phyloP scores from a whole-genome alignment of 2,113 vertebrate species.

The Symphodus melops region DNA sequence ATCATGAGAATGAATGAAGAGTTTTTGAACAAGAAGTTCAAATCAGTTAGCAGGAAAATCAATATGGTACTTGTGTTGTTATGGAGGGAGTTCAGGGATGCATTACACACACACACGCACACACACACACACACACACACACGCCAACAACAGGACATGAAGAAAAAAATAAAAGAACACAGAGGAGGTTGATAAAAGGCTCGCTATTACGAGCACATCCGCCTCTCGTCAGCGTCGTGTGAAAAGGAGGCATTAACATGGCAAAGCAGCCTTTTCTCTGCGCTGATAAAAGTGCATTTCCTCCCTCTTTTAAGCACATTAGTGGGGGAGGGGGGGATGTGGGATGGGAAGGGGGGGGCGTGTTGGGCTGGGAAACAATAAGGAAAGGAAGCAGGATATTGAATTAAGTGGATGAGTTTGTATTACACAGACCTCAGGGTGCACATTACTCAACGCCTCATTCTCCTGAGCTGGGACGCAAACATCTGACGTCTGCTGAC shows the following conservation, averaged over 20 bases:
- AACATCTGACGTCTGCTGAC: constrained; percentile 29
- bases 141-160: constrained; percentile 16
- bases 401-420: constrained; percentile 70
- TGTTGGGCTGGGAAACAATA: constrained; percentile 54
- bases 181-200: constrained; percentile 56
- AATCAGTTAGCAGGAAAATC: too few relatives aligned
- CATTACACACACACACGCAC: constrained; percentile 4
- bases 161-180: constrained; percentile 37
- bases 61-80: too few relatives aligned
- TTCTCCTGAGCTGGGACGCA: constrained; percentile 39
- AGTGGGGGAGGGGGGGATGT: constrained; percentile 49
- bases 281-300: constrained; percentile 62
- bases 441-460: constrained; percentile 53
- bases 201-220: constrained; percentile 60
- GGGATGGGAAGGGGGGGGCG: constrained; percentile 1
- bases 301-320: constrained; percentile 64
- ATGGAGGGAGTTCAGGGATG: too few relatives aligned
- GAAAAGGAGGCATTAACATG: constrained; percentile 65
- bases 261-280: constrained; percentile 55
- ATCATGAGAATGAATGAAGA: constrained; percentile 31
- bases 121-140: constrained; percentile 7
- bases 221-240: constrained; percentile 44
- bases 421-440: constrained; percentile 57
- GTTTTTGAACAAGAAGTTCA: too few relatives aligned
- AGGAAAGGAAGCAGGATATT: constrained; percentile 76